phyloP scores from a whole-genome alignment of 2,113 vertebrate species.

The Alaudala cheleensis region DNA sequence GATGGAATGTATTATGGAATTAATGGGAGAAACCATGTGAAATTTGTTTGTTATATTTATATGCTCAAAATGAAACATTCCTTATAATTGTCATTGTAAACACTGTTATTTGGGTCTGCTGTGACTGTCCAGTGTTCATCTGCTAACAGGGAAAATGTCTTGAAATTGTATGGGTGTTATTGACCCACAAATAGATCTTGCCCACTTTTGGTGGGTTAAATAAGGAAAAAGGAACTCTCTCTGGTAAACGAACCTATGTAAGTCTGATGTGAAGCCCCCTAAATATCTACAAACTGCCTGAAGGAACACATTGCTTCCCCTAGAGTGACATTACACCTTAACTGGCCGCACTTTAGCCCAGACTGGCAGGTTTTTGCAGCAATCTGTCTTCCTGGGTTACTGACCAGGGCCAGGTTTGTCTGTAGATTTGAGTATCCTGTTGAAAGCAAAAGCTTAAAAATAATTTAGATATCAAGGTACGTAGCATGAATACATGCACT shows the following conservation, averaged over 20 bases:
- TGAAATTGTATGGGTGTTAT: constrained; percentile 13
- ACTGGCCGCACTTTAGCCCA: neutral
- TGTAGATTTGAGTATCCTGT: neutral
- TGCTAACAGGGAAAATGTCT: constrained; percentile 22
- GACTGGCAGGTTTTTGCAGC: neutral
- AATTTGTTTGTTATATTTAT: neutral
- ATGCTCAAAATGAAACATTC: neutral
- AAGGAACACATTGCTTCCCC: neutral
- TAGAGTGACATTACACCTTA: neutral
- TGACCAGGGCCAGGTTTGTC: neutral
- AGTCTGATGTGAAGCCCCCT: neutral
- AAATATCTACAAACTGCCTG: neutral
- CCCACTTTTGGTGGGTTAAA: neutral
- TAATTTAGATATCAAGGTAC: constrained; percentile 48
- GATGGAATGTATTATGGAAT: neutral
- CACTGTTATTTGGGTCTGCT: neutral
- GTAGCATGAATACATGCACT: constrained; percentile 41
- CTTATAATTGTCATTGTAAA: neutral
- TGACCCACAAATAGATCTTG: neutral
- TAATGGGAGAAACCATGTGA: neutral
- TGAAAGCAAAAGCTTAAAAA: constrained; percentile 49
- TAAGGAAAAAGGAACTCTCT: neutral
- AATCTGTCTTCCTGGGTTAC: neutral
- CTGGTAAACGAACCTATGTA: neutral
- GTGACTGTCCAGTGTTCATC: neutral